Conservation (phyloP, 1,140 invertebrate genomes). For the Vanessa atalanta region DNA sequence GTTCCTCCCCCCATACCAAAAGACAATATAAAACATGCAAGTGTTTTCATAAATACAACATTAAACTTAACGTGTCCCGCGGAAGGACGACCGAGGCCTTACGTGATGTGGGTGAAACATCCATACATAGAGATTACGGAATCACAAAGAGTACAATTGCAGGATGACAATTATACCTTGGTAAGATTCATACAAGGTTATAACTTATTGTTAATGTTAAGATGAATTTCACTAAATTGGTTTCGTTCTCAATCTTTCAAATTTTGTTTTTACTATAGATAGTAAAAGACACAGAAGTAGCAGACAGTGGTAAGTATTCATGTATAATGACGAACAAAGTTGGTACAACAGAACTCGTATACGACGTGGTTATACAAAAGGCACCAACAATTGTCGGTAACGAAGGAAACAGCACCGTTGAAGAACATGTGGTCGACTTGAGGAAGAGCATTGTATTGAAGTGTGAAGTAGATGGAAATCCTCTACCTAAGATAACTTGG, state of each 20-base stretch:
- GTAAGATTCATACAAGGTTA: slow-evolving; percentile 45
- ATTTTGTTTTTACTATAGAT: slow-evolving; percentile 3
- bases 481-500: slow-evolving; percentile 71
- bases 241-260: too few relatives aligned
- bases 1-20: slow-evolving; percentile 68
- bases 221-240: background rate
- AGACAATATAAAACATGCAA: slow-evolving; percentile 47
- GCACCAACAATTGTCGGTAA: slow-evolving; percentile 60
- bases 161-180: slow-evolving; percentile 61
- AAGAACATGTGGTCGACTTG: slow-evolving; percentile 57
- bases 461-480: slow-evolving; percentile 69
- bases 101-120: slow-evolving; percentile 69
- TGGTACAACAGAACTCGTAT: slow-evolving; percentile 64
- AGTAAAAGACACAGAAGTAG: slow-evolving; percentile 54
- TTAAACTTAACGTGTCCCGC: slow-evolving; percentile 66
- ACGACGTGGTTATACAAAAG: slow-evolving; percentile 60
- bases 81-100: slow-evolving; percentile 58
- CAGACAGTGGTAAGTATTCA: slow-evolving; percentile 72
- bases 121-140: slow-evolving; percentile 64
- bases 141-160: slow-evolving; percentile 42
- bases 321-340: slow-evolving; percentile 75
- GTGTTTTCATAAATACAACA: slow-evolving; percentile 36
- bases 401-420: slow-evolving; percentile 41
- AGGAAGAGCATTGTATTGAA: slow-evolving; percentile 67
- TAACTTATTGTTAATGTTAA: background rate